Conservation (phyloP, 1,140 invertebrate genomes). For the Sinonovacula constricta region DNA sequence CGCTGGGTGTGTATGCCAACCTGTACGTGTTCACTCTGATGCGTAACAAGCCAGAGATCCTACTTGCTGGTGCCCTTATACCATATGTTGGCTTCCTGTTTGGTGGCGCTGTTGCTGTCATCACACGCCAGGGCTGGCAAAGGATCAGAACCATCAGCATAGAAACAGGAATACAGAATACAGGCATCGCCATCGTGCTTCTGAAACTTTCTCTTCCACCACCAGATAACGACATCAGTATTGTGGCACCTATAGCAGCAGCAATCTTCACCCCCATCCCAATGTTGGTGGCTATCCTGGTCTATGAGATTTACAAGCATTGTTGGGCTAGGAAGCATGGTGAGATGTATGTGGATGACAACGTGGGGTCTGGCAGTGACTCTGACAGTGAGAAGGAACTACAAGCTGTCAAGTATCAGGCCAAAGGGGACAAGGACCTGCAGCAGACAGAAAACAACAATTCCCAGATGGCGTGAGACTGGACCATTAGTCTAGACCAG, state of each 20-base stretch:
- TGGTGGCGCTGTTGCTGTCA: constrained; percentile 80
- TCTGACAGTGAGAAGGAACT: constrained; percentile 32
- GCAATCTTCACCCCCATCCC: constrained; percentile 96
- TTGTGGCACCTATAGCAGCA: constrained; percentile 80
- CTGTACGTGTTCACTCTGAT: constrained; percentile 94
- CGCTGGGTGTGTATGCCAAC: constrained; percentile 96
- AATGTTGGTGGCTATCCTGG: constrained; percentile 78
- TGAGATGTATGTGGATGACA: constrained; percentile 35
- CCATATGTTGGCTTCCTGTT: constrained; percentile 92
- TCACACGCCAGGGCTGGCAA: constrained; percentile 56
- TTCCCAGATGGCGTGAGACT: too few species aligned
- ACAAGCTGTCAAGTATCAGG: too few species aligned
- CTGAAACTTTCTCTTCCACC: constrained; percentile 77
- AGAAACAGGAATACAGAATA: constrained; percentile 81
- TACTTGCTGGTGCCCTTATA: constrained; percentile 89
- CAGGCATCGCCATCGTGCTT: constrained; percentile 78
- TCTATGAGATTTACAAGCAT: constrained; percentile 52
- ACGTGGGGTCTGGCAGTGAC: constrained; percentile 12
- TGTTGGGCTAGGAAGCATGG: constrained; percentile 50
- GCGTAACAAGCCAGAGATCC: constrained; percentile 76
- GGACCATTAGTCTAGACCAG: too few species aligned
- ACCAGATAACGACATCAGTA: constrained; percentile 78
- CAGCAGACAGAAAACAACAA: too few species aligned
- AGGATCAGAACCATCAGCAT: constrained; percentile 80
- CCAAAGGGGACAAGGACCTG: too few species aligned